phyloP scores from a whole-genome alignment of 2,113 vertebrate genomes.

The Phalacrocorax brasilianus region DNA sequence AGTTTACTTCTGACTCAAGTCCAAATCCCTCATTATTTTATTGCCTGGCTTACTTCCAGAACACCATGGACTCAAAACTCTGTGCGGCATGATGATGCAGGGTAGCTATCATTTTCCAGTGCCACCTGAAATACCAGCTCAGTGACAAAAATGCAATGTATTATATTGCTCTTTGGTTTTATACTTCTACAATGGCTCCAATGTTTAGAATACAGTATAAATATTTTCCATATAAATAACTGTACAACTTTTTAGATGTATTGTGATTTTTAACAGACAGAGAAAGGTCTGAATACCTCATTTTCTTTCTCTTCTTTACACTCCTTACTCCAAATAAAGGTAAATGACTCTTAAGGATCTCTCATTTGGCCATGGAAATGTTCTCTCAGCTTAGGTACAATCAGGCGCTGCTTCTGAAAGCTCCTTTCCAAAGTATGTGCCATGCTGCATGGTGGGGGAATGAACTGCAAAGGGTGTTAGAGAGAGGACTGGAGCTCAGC shows the following conservation, averaged over 20 bases:
- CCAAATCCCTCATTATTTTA: constrained; percentile 22
- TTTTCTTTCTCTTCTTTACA: neutral
- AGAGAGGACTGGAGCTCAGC: neutral
- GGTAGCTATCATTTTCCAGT: neutral
- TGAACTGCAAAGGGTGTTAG: neutral
- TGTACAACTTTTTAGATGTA: neutral
- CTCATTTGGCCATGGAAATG: neutral
- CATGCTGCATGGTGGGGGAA: neutral
- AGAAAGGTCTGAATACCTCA: neutral
- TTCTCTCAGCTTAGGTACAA: neutral
- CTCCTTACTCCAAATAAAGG: neutral
- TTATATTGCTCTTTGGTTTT: neutral
- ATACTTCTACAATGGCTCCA: neutral
- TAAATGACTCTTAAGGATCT: neutral
- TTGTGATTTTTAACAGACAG: neutral
- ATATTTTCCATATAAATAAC: neutral
- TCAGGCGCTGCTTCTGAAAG: neutral
- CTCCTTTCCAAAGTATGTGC: neutral
- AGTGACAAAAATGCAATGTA: neutral
- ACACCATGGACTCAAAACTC: neutral
- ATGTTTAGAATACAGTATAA: neutral
- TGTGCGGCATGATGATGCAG: neutral
- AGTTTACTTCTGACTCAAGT: neutral
- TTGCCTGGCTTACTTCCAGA: constrained; percentile 15
- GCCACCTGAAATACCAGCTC: neutral